A percentile compares a stretch with the other conserved stretches of the same genome.
Evolutionary conservation across 2,113 vertebrate genomes (phyloP).

Genomic region (Nannobrachium achirus): DNA sequence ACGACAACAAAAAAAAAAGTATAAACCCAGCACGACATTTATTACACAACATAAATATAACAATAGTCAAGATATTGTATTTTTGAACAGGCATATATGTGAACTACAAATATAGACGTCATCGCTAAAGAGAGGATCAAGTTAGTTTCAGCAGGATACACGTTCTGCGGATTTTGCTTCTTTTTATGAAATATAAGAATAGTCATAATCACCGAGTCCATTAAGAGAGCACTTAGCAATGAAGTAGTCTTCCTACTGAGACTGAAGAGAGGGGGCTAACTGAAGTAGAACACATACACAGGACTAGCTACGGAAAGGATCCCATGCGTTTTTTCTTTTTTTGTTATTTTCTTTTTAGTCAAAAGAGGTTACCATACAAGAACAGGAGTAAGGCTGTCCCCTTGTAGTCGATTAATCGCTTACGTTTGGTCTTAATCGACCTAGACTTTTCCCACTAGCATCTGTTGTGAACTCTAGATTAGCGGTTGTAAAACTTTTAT

Average conservation of each 20-base stretch:
- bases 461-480: too few species aligned
- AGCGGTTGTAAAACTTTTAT: too few species aligned
- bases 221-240: constrained; percentile 82
- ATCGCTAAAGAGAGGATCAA: constrained; percentile 90
- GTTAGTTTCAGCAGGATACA: constrained; percentile 92
- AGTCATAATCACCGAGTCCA: constrained; percentile 76
- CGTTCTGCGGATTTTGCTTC: constrained; percentile 79
- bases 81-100: constrained; percentile 92
- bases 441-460: too few species aligned
- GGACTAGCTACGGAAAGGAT: constrained; percentile 80
- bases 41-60: constrained; percentile 94
- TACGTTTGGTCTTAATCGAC: too few species aligned
- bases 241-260: constrained; percentile 81
- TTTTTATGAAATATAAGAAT: constrained; percentile 63
- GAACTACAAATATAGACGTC: constrained; percentile 92
- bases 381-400: constrained; percentile 54
- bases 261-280: constrained; percentile 48
- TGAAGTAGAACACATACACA: constrained; percentile 77
- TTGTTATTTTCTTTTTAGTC: too few species aligned
- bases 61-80: constrained; percentile 94
- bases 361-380: constrained; percentile 78
- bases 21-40: constrained; percentile 91
- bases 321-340: constrained; percentile 83
- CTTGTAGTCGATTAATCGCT: too few species aligned
- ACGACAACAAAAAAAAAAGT: constrained; percentile 47